Conservation (phyloP, 2,113 vertebrate species). For the Myodes glareolus region DNA sequence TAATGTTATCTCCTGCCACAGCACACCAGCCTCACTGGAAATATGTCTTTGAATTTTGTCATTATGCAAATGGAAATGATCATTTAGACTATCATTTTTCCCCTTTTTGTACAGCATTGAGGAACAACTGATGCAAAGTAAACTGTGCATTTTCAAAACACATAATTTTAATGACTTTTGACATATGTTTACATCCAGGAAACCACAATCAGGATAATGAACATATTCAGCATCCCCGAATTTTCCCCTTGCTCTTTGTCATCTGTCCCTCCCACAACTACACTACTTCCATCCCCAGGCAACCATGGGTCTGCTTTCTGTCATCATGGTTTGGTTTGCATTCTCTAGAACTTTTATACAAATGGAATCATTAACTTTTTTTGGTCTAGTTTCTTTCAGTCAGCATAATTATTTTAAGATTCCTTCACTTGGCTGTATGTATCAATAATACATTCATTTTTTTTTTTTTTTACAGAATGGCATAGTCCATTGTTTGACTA, state of each 20-base stretch:
- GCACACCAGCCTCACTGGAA: constrained; percentile 11
- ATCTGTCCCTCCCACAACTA: background rate
- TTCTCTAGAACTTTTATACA: constrained; percentile 42
- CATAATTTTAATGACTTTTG: constrained; percentile 59
- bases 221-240: constrained; percentile 18
- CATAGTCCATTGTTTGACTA: background rate
- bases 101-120: constrained; percentile 29
- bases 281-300: background rate
- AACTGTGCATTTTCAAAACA: constrained; percentile 50
- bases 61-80: constrained; percentile 50
- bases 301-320: constrained; percentile 33
- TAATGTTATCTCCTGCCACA: background rate
- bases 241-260: constrained; percentile 24
- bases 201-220: constrained; percentile 60
- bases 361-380: background rate
- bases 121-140: constrained; percentile 31
- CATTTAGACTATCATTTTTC: background rate
- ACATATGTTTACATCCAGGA: constrained; percentile 43
- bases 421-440: background rate
- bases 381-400: constrained; percentile 4
- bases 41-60: constrained; percentile 17
- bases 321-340: background rate
- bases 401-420: constrained; percentile 31
- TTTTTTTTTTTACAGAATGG: background rate
- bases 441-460: constrained; percentile 1